Evolutionary conservation across 2,888 invertebrate genomes (phyloP), one percentile per base, ranked within the genome.

Genomic region (Thera britannica): DNA sequence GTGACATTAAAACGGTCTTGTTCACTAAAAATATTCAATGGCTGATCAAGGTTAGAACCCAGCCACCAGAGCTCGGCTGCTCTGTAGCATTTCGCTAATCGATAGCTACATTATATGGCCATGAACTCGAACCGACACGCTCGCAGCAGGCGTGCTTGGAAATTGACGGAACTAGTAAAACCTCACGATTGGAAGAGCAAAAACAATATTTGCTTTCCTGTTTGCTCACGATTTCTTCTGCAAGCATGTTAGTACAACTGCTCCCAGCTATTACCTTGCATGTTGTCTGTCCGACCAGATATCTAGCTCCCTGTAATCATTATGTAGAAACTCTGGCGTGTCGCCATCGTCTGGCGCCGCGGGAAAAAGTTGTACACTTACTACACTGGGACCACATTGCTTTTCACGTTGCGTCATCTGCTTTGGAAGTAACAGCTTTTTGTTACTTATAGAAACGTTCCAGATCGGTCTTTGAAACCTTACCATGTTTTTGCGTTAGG

Each of bases 321-420:
- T 83, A 83, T 81, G 78, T 89, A 89, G 90, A 90, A 90, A 90
- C 84, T 84, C 78, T 79, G 79, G 76, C 73, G 72, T 78, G 76
- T 77, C 75, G 78, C 78, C 75, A 75, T 71, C 70, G 82, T 79
- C 83, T 85, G 89, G 86, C 88, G 88, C 87, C 86, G 80, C 70
- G 74, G 81, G 86, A 88, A 90, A 90, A 89, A 90, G 86, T 87
- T 83, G 87, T 75, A 77, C 79, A 78, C 82, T 81, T 80, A 75
- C 73, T 78, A 73, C 78, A 77, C 77, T 76, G 77, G 78, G 83
- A 84, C 83, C 78, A 80, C 86, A 86, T 89, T 83, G 87, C 88
- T 85, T 90, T 90, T 89, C 87, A 82, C 89, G 82, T 89, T 89
- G 83, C 86, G 77, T 88, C 89, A 88, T 80, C 71, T 56, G 60